Evolutionary conservation across 2,113 vertebrate genomes (phyloP).

Genomic region (Anseranas semipalmata): DNA sequence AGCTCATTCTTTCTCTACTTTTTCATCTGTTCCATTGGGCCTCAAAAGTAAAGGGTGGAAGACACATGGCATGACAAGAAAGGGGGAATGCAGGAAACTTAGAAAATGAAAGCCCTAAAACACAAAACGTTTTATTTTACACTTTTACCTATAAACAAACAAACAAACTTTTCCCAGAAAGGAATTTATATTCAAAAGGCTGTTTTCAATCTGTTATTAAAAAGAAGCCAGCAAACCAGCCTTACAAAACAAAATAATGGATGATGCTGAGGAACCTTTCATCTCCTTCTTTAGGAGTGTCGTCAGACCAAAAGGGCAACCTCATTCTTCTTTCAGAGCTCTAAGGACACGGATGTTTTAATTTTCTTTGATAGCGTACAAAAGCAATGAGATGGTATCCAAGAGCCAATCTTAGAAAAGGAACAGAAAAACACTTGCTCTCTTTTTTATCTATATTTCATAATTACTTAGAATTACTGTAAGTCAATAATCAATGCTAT

Average conservation of each 20-base stretch:
- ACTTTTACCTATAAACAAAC: background rate
- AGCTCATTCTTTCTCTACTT: background rate
- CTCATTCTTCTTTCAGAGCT: conserved; percentile 23
- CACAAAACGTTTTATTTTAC: background rate
- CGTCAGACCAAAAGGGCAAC: background rate
- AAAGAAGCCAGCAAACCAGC: background rate
- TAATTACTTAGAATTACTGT: conserved; percentile 27
- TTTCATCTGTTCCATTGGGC: background rate
- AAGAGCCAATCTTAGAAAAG: background rate
- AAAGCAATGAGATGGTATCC: background rate
- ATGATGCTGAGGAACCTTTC: background rate
- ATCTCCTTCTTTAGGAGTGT: background rate
- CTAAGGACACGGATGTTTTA: background rate
- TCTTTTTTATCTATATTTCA: background rate
- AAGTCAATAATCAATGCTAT: conserved; percentile 38
- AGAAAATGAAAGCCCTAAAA: background rate
- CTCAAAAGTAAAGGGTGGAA: background rate
- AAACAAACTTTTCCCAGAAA: background rate
- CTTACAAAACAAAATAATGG: background rate
- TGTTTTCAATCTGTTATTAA: background rate
- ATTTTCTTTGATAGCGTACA: background rate
- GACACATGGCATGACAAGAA: background rate
- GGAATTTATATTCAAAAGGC: background rate
- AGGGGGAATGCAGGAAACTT: background rate
- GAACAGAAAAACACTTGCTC: background rate